Conservation (phyloP, 2,888 invertebrate species). For the Caenorhabditis sulstoni region DNA sequence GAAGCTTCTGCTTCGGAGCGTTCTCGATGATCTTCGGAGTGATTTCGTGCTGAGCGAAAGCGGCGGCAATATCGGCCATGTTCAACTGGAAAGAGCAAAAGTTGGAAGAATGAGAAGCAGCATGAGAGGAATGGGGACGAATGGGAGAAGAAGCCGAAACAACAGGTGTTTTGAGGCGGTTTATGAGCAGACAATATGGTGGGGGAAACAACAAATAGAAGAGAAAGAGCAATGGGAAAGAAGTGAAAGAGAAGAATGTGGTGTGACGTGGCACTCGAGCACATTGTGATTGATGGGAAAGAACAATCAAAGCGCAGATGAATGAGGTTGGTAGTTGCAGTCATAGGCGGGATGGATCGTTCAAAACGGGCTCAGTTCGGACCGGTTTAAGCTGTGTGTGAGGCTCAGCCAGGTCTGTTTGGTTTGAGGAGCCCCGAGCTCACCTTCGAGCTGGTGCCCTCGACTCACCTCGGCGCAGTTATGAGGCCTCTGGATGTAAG, state of each 20-base stretch:
- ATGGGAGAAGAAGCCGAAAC: constrained; percentile 13
- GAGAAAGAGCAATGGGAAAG: constrained; percentile 14
- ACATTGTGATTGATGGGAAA: constrained; percentile 3
- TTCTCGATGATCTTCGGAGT: constrained; percentile 78
- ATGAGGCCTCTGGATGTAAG: constrained; percentile 26
- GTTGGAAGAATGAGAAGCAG: constrained; percentile 12
- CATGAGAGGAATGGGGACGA: background rate
- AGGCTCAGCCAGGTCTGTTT: too few species aligned
- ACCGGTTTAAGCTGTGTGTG: too few species aligned
- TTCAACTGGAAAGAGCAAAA: constrained; percentile 2
- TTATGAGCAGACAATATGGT: constrained; percentile 47
- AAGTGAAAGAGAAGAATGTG: constrained; percentile 1
- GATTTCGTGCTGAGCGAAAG: constrained; percentile 77
- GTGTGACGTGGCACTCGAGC: constrained; percentile 24
- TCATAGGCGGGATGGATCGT: background rate
- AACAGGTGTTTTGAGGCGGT: constrained; percentile 49
- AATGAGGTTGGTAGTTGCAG: background rate
- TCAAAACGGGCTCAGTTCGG: too few species aligned
- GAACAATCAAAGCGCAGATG: constrained; percentile 8
- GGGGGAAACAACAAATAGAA: constrained; percentile 18
- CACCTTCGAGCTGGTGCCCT: too few species aligned
- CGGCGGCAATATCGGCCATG: constrained; percentile 74
- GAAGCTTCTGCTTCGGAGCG: constrained; percentile 73
- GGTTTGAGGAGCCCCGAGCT: too few species aligned
- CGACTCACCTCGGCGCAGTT: constrained; percentile 29